Evolutionary conservation across 2,888 invertebrate genomes (phyloP), one percentile per base, ranked within the genome.

Genomic region (Cetonia aurata): DNA sequence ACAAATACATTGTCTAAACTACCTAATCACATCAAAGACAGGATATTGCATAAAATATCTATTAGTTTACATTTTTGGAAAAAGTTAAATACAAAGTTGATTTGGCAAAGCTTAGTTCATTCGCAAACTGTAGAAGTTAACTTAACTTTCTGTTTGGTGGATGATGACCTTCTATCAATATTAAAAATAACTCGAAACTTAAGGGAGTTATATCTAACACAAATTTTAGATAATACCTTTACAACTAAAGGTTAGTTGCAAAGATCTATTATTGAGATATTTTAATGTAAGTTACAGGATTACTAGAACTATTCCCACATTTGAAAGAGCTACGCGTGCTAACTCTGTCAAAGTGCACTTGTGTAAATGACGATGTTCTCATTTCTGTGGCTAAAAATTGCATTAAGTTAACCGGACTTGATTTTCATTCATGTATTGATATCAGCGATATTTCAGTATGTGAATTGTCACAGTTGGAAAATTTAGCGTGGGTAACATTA

Each of bases 281-380:
- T 42, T 55, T 31, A 41, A 8, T 8, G n/a, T 76, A 70, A 60
- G 48, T 77, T 77, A 6, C 69, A 84, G 84, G 79, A 46, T 75
- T 85, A 55, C 57, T 79, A 19, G 72, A 77, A 33, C 75, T 82
- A 31, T 74, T 84, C 33, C 76, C 77, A 44, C 73, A 77, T 57
- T 75, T 81, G 13, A 71, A 75, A 55, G 74, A 78, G 46, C 72
- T 85, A 62, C 59, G 75, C 55, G 67, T 75, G 15, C 72, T 85
- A 37, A 75, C 78, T 68, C 71, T 83, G 13, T 73, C 76, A 17
- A 75, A 80, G 67, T 83, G 83, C 72, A 71, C 71, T 70, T 78
- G 84, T 67, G 86, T 91, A 17, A 86, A 85, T 0, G 87, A 91
- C 76, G 80, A 84, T 0, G 86, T 89, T 19, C 70, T 91, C 71